A percentile compares a stretch with the other conserved stretches of the same genome.
Conservation (phyloP, 2,797 vertebrate genomes). For the Rhynchotus rufescens region DNA sequence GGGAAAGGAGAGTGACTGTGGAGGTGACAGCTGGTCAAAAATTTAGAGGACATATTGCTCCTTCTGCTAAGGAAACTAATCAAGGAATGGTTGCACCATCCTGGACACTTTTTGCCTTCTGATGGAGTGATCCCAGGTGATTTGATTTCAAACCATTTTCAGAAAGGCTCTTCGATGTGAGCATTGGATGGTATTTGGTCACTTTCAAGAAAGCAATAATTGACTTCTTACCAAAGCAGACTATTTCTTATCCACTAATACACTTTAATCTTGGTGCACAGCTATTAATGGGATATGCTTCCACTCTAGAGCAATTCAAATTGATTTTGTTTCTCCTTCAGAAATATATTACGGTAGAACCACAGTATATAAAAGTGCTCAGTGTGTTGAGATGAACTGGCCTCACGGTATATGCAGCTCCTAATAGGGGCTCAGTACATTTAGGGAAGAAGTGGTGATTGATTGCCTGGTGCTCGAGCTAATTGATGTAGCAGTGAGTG, state of each 20-base stretch:
- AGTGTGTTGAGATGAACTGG: slow-evolving; percentile 40
- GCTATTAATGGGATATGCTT: slow-evolving; percentile 62
- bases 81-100: background rate
- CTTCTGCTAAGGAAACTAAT: slow-evolving; percentile 30
- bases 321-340: slow-evolving; percentile 70
- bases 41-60: slow-evolving; percentile 30
- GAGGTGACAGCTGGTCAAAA: background rate
- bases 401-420: slow-evolving; percentile 33
- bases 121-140: slow-evolving; percentile 17
- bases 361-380: slow-evolving; percentile 56
- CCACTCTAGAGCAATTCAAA: slow-evolving; percentile 53
- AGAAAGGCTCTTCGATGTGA: slow-evolving; percentile 25
- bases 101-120: background rate
- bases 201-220: slow-evolving; percentile 42
- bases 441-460: slow-evolving; percentile 56
- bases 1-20: background rate
- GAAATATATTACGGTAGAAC: slow-evolving; percentile 54
- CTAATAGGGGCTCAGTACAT: slow-evolving; percentile 48
- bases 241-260: slow-evolving; percentile 56
- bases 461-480: slow-evolving; percentile 33
- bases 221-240: background rate
- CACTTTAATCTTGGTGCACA: slow-evolving; percentile 45
- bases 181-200: slow-evolving; percentile 25
- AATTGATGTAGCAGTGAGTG: slow-evolving; percentile 60
- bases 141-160: slow-evolving; percentile 14